Evolutionary conservation across 1,140 invertebrate genomes (phyloP).

Genomic region (Drosophila kanapiae): DNA sequence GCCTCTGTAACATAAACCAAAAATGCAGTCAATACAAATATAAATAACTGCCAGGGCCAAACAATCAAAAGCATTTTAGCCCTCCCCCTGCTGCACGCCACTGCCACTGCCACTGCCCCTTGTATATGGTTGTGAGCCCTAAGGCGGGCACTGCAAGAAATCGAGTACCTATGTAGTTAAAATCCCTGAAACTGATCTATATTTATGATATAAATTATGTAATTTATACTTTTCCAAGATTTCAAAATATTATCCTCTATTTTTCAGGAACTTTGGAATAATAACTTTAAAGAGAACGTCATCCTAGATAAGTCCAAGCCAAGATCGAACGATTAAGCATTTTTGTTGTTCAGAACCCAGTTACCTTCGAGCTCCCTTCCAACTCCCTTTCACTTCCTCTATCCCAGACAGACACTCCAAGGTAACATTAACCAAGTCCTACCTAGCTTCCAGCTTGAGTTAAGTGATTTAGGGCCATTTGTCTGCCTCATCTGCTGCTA

Average conservation of each 20-base stretch:
- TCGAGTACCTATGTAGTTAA: background rate
- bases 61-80: slow-evolving; percentile 63
- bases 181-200: too few relatives aligned
- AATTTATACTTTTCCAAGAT: background rate
- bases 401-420: too few relatives aligned
- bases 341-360: background rate
- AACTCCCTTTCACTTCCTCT: too few relatives aligned
- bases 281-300: too few relatives aligned
- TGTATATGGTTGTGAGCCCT: background rate
- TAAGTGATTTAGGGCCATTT: background rate
- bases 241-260: background rate
- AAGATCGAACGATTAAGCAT: background rate
- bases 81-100: background rate
- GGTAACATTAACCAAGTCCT: background rate
- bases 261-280: background rate
- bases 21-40: slow-evolving; percentile 63
- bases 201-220: too few relatives aligned
- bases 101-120: background rate
- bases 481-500: background rate
- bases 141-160: background rate
- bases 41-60: slow-evolving; percentile 58
- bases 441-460: background rate
- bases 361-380: background rate
- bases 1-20: slow-evolving; percentile 53
- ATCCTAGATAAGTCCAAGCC: too few relatives aligned